Evolutionary conservation across 2,113 vertebrate genomes (phyloP), one percentile per base, ranked within the genome.

Genomic region (Phylloscopus whistleri): DNA sequence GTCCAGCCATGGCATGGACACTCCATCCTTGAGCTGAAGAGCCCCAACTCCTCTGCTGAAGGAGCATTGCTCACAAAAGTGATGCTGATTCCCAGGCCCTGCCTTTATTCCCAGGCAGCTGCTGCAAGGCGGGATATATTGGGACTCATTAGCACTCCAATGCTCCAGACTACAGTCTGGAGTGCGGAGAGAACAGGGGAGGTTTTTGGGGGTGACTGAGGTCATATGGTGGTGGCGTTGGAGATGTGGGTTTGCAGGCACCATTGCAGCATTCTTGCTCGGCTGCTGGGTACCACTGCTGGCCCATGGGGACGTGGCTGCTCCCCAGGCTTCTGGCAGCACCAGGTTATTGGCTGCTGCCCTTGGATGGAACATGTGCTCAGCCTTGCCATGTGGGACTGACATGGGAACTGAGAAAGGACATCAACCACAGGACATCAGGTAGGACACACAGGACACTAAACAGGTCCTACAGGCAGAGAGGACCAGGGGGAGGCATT

Each of bases 161-260:
- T 77, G 31, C 37, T 86, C 26, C 31, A 68, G 26, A 59, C 11
- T 37, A 41, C 10, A 14, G 11, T 11, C 41, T 52, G 44, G 62
- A 88, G 41, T 15, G 28, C 10, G 30, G 17, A 73, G n/a, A 58
- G 53, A n/a, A 37, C 41, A n/a, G 8, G 22, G 16, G 28, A 74
- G 9, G 13, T 10, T 70, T 82, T 35, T 0, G 8, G n/a, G 41
- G 7, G 3, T 41, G 13, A 27, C 26, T 2, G 1, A 23, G 31
- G 20, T 9, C 48, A 18, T 30, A 28, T 1, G 1, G 55, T 1
- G 4, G 14, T 1, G 15, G 1, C n/a, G 27, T 5, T 66, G 66
- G 74, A 72, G 53, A 35, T 16, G 18, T 2, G 3, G 48, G 9
- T 41, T 60, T 75, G 69, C n/a, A 81, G 84, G 33, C 0, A 9